These are phyloP conservation scores for Dasyurus viverrinus DNA, from an alignment of 2,113 vertebrate genomes.

Conservation along the genomic window DNA sequence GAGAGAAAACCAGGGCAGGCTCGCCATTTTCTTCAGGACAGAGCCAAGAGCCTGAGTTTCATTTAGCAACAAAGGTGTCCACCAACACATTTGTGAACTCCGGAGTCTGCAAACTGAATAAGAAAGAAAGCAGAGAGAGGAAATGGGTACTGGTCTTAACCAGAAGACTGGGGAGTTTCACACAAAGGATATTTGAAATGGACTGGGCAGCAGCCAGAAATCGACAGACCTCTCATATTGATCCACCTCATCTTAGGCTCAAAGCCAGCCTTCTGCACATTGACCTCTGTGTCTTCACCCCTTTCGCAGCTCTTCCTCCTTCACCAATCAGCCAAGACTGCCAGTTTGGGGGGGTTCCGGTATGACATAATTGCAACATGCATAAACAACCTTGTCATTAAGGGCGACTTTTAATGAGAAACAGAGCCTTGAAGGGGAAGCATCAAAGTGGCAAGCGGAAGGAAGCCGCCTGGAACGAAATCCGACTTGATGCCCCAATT, in stretches of 20 bases:
- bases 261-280: not conserved
- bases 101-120: not conserved
- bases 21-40: fast-evolving
- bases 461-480: conserved; percentile 90
- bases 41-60: not conserved
- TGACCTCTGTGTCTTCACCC: not conserved
- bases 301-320: conserved; percentile 25
- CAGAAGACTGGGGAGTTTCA: not conserved
- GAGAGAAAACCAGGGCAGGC: not conserved
- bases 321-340: conserved; percentile 73
- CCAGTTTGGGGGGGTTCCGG: conserved; percentile 76
- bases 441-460: conserved; percentile 90
- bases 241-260: not conserved
- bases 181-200: not conserved
- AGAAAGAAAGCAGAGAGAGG: not conserved
- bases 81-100: fast-evolving
- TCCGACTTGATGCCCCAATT: conserved; percentile 91
- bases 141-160: not conserved
- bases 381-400: conserved; percentile 89
- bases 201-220: not conserved
- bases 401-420: conserved; percentile 89
- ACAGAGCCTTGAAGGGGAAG: conserved; percentile 87
- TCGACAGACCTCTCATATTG: not conserved
- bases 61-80: not conserved
- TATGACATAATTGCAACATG: conserved; percentile 86